These are phyloP conservation scores for Torymus aiolomorphi DNA, from an alignment of 2,888 invertebrate species.

Conservation along the genomic window DNA sequence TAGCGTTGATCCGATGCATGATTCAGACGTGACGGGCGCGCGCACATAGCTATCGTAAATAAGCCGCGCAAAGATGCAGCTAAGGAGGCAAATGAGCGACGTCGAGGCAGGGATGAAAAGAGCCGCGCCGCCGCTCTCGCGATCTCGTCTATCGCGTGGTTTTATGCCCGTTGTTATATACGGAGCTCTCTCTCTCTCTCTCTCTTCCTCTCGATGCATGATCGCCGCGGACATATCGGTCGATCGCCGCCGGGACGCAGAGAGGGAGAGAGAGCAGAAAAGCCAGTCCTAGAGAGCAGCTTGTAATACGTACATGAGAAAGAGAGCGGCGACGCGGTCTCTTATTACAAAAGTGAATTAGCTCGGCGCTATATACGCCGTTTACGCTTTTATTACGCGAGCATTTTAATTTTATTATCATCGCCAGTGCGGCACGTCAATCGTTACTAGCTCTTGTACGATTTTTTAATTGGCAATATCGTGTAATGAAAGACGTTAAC, in stretches of 20 bases:
- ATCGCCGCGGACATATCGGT: background rate
- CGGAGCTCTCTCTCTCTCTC: background rate
- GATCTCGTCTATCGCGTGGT: conserved; percentile 2
- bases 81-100: background rate
- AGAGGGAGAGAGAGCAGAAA: background rate
- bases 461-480: conserved; percentile 37
- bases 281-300: background rate
- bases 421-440: background rate
- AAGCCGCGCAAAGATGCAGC: conserved; percentile 1
- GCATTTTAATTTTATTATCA: conserved; percentile 46
- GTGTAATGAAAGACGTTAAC: conserved; percentile 31
- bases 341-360: conserved; percentile 47
- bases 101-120: conserved; percentile 17
- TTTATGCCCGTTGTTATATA: conserved; percentile 7
- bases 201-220: background rate
- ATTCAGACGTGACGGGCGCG: background rate
- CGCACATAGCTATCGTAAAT: conserved; percentile 11
- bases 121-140: conserved; percentile 24
- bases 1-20: conserved; percentile 14
- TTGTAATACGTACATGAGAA: background rate
- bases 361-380: conserved; percentile 3
- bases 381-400: conserved; percentile 43
- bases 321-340: background rate
- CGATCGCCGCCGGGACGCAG: background rate
- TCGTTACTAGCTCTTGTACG: background rate